Percentiles rank a stretch among this genome's conserved stretches.
Conservation (phyloP, 2,113 vertebrate genomes). For the Loxodonta africana region DNA sequence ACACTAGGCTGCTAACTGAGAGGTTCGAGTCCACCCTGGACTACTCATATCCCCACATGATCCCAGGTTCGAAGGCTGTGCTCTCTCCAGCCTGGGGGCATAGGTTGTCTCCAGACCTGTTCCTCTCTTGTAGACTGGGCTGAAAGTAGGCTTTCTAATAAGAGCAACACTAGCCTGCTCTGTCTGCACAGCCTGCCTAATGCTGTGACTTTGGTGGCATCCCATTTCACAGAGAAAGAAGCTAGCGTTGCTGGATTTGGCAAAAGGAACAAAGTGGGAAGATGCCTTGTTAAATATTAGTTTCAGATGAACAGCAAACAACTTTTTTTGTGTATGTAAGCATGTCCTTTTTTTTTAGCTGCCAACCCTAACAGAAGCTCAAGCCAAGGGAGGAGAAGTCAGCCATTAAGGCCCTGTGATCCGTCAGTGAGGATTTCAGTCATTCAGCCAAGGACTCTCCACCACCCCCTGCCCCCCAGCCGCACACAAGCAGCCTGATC, state of each 20-base stretch:
- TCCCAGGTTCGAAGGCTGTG: neutral
- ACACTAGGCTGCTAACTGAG: too few species aligned
- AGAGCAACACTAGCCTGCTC: neutral
- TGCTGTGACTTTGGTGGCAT: neutral
- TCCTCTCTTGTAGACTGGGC: neutral
- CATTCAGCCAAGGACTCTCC: neutral
- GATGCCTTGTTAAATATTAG: neutral
- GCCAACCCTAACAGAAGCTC: neutral
- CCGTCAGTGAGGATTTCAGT: neutral
- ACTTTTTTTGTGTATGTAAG: too few species aligned
- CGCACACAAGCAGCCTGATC: neutral
- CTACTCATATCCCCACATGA: neutral
- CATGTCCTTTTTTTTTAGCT: too few species aligned
- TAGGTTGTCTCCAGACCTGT: too few species aligned
- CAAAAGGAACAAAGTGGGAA: neutral
- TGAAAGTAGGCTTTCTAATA: neutral
- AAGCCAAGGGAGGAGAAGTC: neutral
- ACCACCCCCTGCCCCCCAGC: too few species aligned
- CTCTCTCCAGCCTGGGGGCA: too few species aligned
- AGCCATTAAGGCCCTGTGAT: neutral
- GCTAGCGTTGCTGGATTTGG: neutral
- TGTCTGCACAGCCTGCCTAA: neutral
- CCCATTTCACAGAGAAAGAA: neutral
- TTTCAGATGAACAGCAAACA: neutral
- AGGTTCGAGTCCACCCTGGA: too few species aligned